Evolutionary conservation across 2,113 vertebrate genomes (phyloP), one percentile per base, ranked within the genome.

Genomic region (Actenoides lindsayi): DNA sequence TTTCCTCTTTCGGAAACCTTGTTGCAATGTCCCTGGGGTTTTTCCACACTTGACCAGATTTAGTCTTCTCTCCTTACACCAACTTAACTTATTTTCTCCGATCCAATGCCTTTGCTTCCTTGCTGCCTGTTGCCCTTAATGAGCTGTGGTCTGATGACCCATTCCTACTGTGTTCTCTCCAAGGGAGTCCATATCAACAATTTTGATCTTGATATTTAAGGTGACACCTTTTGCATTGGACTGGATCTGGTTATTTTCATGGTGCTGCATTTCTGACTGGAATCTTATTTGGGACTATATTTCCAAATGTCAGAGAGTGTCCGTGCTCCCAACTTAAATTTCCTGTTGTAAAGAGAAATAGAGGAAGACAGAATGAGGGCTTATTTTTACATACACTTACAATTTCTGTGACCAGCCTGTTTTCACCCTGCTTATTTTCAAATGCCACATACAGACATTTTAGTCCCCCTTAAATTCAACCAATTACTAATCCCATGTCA

Each of bases 121-220:
- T 87, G 8, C 48, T 80, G 41, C 69, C 65, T 69, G 12, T 79
- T 83, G 8, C 53, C 67, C 39, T 84, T 82, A 62, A 1, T 0
- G 0, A 37, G 23, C 18, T 87, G 65, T 62, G 60, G 30, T 95
- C 48, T 87, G 46, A 60, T 74, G 76, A 54, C 67, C 53, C 42
- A 0, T 81, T 89, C 64, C 59, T 86, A 59, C 63, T 74, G 60
- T 1, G 2, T 78, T 81, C 9, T 92, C 23, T 60, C 77, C 60
- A 50, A 33, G 27, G 24, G 28, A 51, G 17, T 42, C 93, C 60
- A 44, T 83, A 46, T 27, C 65, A 83, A 57, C 73, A 60, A 24
- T 87, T 95, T 65, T 78, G 70, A 90, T 75, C 94, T 67, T 92
- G 24, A 20, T 93, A 83, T 85, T 96, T 94, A 85, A 63, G 64